These are phyloP conservation scores for Aricia artaxerxes DNA, from an alignment of 2,888 invertebrate genomes.

Conservation along the genomic window DNA sequence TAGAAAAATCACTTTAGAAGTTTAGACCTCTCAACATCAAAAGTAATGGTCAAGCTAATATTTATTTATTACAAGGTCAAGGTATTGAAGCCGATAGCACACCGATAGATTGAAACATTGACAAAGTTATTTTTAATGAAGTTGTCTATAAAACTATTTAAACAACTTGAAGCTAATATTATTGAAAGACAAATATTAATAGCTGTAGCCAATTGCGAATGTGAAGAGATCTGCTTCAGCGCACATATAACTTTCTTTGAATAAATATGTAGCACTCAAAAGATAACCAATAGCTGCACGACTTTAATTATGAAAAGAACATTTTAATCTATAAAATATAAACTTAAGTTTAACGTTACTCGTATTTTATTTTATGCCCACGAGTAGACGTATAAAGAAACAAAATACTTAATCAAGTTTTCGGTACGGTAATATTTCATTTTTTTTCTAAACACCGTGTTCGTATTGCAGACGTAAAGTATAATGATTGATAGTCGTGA, in stretches of 20 bases:
- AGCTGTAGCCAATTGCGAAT: not conserved
- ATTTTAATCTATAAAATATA: not conserved
- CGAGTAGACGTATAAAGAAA: not conserved
- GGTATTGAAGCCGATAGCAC: not conserved
- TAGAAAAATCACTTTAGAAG: not conserved
- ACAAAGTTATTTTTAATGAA: not conserved
- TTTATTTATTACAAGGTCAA: not conserved
- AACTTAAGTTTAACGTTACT: not conserved
- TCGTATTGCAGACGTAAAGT: constrained; percentile 42
- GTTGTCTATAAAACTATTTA: not conserved
- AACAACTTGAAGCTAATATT: not conserved
- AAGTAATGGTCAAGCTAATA: constrained; percentile 2
- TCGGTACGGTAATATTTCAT: constrained; percentile 32
- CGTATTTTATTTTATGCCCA: not conserved
- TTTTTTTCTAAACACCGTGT: constrained; percentile 34
- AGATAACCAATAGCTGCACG: not conserved
- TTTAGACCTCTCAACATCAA: not conserved
- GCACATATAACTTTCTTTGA: not conserved
- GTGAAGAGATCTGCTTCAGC: not conserved
- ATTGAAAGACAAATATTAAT: not conserved
- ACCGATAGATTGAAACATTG: not conserved
- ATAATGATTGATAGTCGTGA: constrained; percentile 38
- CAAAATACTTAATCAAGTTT: constrained; percentile 1
- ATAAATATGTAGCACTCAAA: not conserved
- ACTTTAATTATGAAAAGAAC: too few relatives aligned